A percentile compares a stretch with the other conserved stretches of the same genome.
These are phyloP conservation scores for Tuta absoluta DNA, from an alignment of 2,888 invertebrate species.

Conservation along the genomic window DNA sequence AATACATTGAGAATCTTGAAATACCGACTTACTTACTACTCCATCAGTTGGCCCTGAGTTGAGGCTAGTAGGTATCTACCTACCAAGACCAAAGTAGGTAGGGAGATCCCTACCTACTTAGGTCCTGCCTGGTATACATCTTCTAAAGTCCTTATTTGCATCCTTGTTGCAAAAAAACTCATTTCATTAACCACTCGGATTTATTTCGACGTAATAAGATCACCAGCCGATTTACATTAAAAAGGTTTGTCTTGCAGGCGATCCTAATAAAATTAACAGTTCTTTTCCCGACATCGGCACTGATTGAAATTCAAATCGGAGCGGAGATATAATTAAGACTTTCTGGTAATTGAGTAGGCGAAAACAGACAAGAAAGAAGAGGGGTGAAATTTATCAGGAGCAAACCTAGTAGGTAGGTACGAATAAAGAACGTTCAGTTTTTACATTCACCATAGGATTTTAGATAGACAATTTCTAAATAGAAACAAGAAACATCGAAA, in stretches of 20 bases:
- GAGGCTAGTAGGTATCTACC: too few species aligned
- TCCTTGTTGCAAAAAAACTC: background rate
- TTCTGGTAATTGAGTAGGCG: constrained; percentile 71
- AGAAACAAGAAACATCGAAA: too few species aligned
- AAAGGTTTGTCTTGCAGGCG: constrained; percentile 49
- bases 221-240: constrained; percentile 62
- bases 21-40: too few species aligned
- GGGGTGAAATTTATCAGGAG: background rate
- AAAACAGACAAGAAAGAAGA: constrained; percentile 14
- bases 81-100: too few species aligned
- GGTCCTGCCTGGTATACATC: too few species aligned
- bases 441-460: too few species aligned
- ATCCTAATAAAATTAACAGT: constrained; percentile 72
- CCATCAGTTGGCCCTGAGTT: too few species aligned
- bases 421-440: too few species aligned
- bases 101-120: too few species aligned
- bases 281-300: constrained; percentile 53
- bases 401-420: too few species aligned
- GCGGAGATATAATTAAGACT: constrained; percentile 72
- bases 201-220: constrained; percentile 44
- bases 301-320: constrained; percentile 77
- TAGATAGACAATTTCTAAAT: too few species aligned
- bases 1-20: too few species aligned
- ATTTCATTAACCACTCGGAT: constrained; percentile 31
- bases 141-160: background rate